phyloP scores from a whole-genome alignment of 2,888 invertebrate genomes.

The Mechanitis mazaeus region DNA sequence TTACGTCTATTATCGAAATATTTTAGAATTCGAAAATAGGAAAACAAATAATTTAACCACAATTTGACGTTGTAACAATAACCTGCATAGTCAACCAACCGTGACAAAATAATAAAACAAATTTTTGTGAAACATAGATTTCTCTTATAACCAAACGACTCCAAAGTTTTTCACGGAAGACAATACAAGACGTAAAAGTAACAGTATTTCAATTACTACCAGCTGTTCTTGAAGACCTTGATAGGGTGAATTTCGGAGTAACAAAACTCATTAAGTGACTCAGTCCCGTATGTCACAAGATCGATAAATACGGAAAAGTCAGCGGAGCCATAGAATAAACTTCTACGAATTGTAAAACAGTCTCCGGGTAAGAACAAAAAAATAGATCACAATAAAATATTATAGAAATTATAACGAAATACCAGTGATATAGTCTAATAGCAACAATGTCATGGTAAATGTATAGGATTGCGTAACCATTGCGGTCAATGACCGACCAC shows the following conservation, averaged over 20 bases:
- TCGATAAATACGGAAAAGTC: slow-evolving; percentile 26
- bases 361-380: slow-evolving; percentile 5
- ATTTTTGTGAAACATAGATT: not conserved
- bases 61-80: not conserved
- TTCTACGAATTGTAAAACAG: not conserved
- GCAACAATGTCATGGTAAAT: slow-evolving; percentile 4
- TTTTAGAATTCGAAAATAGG: no score
- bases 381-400: not conserved
- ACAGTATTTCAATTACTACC: slow-evolving; percentile 4
- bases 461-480: slow-evolving; percentile 23
- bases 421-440: not conserved
- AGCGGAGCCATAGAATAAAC: slow-evolving; percentile 12
- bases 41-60: no score
- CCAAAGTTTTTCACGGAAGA: not conserved
- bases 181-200: not conserved
- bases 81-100: not conserved
- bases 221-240: slow-evolving; percentile 22
- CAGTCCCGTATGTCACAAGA: slow-evolving; percentile 21
- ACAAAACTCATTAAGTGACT: slow-evolving; percentile 27
- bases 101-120: slow-evolving; percentile 5
- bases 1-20: no score
- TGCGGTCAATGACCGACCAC: slow-evolving; percentile 29
- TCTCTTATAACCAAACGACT: not conserved
- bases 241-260: slow-evolving; percentile 26
- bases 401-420: not conserved